Evolutionary conservation across 2,113 vertebrate species (phyloP), one percentile per base, ranked within the genome.

Genomic region (Colinus virginianus): DNA sequence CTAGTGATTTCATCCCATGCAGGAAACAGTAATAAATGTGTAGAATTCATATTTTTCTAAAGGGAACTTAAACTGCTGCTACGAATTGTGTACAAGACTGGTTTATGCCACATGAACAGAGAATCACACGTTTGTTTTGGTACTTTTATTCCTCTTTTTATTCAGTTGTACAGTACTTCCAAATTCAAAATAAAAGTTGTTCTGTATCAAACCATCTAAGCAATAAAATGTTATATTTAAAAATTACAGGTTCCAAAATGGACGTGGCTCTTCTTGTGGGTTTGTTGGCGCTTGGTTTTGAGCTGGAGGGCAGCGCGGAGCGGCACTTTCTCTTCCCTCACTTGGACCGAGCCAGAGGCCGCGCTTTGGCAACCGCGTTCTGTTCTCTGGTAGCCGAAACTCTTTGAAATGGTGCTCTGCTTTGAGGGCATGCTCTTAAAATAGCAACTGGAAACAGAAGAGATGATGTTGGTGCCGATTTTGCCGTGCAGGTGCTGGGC

Each of bases 141-240:
- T 98, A 98, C 98, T 97, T 96, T 90, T 96, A 97, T 96, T 97
- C 95, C 96, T 98, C 97, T 97, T 98, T 96, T 97, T 97, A 97
- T 97, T 97, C 97, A 95, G 95, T 97, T 98, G 97, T 98, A 97
- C 97, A 98, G 97, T 97, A 98, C 98, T 98, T 98, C 98, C 98
- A 97, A 97, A 99, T 98, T 98, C 98, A 98, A 95, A 98, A 96
- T 97, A 95, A 97, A 95, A 98, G 96, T 98, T 99, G 98, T 99
- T 98, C 98, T 99, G 98, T 99, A 98, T 99, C 98, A 98, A 98
- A 98, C 98, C 98, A 98, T 98, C 98, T 98, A 99, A 98, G 98
- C 99, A 99, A 99, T 99, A 99, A 99, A 99, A 98, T 97, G 98
- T 98, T 98, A 98, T 99, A 99, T 99, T 98, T 97, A 97, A 98